phyloP scores from a whole-genome alignment of 2,888 invertebrate species.

The Ormyrus rosae region DNA sequence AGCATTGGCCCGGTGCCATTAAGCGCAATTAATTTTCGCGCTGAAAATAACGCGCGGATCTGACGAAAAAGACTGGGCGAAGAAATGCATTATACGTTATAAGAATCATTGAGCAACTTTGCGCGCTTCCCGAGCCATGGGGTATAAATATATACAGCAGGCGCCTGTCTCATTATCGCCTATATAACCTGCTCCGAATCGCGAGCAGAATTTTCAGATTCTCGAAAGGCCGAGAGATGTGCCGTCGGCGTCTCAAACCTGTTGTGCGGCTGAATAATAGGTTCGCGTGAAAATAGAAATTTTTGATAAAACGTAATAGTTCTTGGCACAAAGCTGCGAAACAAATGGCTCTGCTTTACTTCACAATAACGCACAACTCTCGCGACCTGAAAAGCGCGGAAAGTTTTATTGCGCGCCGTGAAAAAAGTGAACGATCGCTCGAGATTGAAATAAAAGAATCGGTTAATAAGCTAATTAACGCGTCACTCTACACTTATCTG shows the following conservation, averaged over 20 bases:
- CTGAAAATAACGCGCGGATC: conserved; percentile 45
- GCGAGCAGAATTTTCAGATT: no score
- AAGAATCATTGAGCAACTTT: conserved; percentile 26
- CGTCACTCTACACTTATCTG: no score
- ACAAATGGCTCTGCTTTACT: conserved; percentile 1
- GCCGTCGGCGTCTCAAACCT: not conserved
- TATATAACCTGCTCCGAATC: no score
- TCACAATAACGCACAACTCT: conserved; percentile 1
- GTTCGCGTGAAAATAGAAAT: conserved; percentile 7
- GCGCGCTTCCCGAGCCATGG: not conserved
- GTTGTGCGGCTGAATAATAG: not conserved
- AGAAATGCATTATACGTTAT: conserved; percentile 32
- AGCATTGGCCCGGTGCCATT: conserved; percentile 47
- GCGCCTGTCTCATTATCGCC: no score
- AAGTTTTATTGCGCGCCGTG: no score
- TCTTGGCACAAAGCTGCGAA: conserved; percentile 35
- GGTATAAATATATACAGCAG: no score
- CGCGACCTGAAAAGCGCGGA: not conserved
- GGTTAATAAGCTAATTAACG: no score
- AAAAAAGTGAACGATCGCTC: no score
- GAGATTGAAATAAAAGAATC: no score
- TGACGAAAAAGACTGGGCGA: conserved; percentile 1
- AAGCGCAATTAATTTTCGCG: conserved; percentile 43
- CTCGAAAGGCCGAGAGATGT: no score
- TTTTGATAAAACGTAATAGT: conserved; percentile 30